Conservation (phyloP, 1,140 invertebrate species). For the Zaprionus ghesquierei region DNA sequence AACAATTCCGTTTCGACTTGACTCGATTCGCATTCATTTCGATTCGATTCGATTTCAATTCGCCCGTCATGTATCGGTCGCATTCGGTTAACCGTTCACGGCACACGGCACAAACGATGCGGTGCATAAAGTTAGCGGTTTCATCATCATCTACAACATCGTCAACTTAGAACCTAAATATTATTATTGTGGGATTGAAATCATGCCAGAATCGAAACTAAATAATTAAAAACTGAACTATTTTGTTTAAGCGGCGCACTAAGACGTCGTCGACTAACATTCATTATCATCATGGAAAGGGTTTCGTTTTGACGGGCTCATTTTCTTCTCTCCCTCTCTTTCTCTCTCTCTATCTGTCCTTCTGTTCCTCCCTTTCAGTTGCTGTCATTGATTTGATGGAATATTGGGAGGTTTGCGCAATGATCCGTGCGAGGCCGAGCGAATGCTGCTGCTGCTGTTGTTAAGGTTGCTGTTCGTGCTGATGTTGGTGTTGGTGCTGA, state of each 20-base stretch:
- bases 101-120: slow-evolving; percentile 45
- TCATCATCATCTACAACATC: slow-evolving; percentile 42
- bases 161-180: slow-evolving; percentile 56
- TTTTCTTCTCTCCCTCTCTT: not conserved
- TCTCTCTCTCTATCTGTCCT: not conserved
- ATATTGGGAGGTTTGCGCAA: slow-evolving; percentile 20
- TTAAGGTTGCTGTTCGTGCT: not conserved
- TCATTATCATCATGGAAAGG: slow-evolving; percentile 1
- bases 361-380: not conserved
- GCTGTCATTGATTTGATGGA: slow-evolving; percentile 9
- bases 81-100: slow-evolving; percentile 38
- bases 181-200: slow-evolving; percentile 31
- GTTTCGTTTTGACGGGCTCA: not conserved
- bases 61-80: not conserved
- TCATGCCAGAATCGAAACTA: slow-evolving; percentile 28
- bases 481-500: slow-evolving; percentile 8
- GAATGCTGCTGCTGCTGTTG: slow-evolving; percentile 20
- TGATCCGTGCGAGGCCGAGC: slow-evolving; percentile 23
- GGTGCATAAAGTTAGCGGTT: slow-evolving; percentile 59
- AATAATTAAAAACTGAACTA: slow-evolving; percentile 32
- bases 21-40: no score
- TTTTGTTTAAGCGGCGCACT: slow-evolving; percentile 1
- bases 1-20: not conserved
- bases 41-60: not conserved
- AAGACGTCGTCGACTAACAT: not conserved